Evolutionary conservation across 2,888 invertebrate genomes (phyloP).

Genomic region (Heliconius sara): DNA sequence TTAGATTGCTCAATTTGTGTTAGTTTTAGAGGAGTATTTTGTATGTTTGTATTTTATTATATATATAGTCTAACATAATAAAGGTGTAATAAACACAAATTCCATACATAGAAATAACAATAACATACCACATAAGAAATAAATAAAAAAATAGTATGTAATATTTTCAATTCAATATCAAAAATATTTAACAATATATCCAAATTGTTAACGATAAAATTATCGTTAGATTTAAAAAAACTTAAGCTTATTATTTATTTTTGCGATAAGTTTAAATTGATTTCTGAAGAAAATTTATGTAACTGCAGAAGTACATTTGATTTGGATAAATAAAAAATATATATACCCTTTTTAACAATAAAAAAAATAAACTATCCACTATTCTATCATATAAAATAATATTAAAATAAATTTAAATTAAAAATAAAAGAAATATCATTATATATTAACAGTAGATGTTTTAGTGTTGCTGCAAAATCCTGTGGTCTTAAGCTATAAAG

Average conservation of each 20-base stretch:
- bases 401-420: neutral
- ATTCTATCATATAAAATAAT: neutral
- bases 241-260: neutral
- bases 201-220: too few relatives aligned
- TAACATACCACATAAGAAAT: too few relatives aligned
- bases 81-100: too few relatives aligned
- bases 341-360: neutral
- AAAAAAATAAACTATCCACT: neutral
- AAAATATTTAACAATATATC: too few relatives aligned
- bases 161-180: too few relatives aligned
- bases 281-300: too few relatives aligned
- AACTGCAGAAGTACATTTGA: neutral
- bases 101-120: too few relatives aligned
- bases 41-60: too few relatives aligned
- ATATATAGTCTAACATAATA: too few relatives aligned
- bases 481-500: neutral
- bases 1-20: neutral
- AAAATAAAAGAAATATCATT: neutral
- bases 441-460: slow-evolving; percentile 9
- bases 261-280: neutral
- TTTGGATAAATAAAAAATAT: neutral
- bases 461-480: neutral
- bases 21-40: too few relatives aligned
- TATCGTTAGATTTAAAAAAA: too few relatives aligned
- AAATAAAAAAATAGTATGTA: too few relatives aligned